Percentiles rank a stretch among this genome's conserved stretches.
Conservation (phyloP, 2,888 invertebrate species). For the Pteria penguin region DNA sequence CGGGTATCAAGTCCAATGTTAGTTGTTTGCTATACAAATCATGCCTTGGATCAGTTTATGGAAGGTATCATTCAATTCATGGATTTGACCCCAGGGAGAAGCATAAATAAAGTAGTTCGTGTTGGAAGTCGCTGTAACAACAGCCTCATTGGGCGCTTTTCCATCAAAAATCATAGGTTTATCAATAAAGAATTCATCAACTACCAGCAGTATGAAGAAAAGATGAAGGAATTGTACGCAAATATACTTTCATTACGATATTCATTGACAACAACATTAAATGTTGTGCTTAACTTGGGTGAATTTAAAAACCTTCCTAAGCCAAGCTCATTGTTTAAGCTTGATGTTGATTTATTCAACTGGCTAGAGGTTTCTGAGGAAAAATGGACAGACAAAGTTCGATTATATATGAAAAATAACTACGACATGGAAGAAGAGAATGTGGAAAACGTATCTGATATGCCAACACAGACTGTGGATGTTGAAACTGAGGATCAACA, state of each 20-base stretch:
- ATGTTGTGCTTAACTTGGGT: neutral
- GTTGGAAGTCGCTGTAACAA: neutral
- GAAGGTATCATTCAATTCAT: constrained; percentile 74
- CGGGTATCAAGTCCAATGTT: constrained; percentile 64
- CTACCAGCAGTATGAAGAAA: neutral
- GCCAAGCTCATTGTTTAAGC: neutral
- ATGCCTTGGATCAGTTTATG: constrained; percentile 79
- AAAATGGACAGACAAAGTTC: neutral
- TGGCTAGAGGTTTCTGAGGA: neutral
- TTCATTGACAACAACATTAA: neutral
- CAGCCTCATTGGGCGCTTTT: neutral
- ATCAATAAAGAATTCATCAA: neutral
- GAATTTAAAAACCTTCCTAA: neutral
- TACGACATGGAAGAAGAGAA: too few species aligned
- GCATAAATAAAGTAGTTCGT: neutral
- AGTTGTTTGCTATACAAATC: constrained; percentile 79
- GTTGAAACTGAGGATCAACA: constrained; percentile 7
- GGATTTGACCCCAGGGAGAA: constrained; percentile 39
- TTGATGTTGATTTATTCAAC: neutral
- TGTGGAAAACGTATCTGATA: neutral
- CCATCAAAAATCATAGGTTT: neutral
- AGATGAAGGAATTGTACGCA: neutral
- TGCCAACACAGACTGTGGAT: constrained; percentile 1
- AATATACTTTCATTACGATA: neutral
- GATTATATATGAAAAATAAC: neutral